A percentile compares a stretch with the other conserved stretches of the same genome.
Conservation (phyloP, 2,888 invertebrate genomes). For the Andrena marginata region DNA sequence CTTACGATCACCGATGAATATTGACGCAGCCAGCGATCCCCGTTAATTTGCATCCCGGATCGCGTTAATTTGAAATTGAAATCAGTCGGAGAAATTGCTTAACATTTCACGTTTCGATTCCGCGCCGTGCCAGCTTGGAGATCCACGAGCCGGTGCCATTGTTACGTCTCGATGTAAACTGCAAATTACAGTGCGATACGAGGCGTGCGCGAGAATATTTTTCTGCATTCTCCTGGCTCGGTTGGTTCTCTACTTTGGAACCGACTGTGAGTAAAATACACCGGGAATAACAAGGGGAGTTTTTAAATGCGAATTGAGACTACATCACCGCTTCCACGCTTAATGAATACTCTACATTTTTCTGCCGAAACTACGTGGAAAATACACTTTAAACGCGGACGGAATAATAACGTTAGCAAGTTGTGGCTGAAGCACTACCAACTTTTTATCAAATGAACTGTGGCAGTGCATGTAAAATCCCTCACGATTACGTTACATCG, state of each 20-base stretch:
- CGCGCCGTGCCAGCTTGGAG: constrained; percentile 32
- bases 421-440: background rate
- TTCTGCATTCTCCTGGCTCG: background rate
- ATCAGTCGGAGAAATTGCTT: constrained; percentile 55
- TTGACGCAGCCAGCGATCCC: constrained; percentile 43
- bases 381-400: background rate
- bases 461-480: background rate
- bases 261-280: no score
- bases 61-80: constrained; percentile 60
- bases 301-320: background rate
- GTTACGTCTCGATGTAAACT: constrained; percentile 33
- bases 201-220: background rate
- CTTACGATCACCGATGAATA: constrained; percentile 49
- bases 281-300: no score
- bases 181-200: constrained; percentile 34
- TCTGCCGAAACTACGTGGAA: no score
- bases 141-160: constrained; percentile 34
- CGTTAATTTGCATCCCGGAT: constrained; percentile 50
- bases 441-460: background rate
- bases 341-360: background rate
- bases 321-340: background rate
- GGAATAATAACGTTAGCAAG: background rate
- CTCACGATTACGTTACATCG: background rate
- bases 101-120: constrained; percentile 49
- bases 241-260: background rate